Evolutionary conservation across 1,140 invertebrate species (phyloP), one percentile per base, ranked within the genome.

Genomic region (Anadara kagoshimensis): DNA sequence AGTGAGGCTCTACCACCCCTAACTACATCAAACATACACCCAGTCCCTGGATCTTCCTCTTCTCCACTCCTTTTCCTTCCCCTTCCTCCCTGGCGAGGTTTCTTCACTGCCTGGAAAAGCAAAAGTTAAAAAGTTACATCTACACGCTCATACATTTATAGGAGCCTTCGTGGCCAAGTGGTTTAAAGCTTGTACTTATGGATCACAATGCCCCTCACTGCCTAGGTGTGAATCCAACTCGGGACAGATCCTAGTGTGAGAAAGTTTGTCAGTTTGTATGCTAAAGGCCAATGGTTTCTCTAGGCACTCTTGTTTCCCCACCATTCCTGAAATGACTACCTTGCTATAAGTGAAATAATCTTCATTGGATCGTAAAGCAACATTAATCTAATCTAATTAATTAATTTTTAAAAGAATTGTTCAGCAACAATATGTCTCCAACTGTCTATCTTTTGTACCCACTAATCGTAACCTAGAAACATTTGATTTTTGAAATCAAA

Each of bases 11-110:
- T 87, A 16, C 90, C 90, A 58, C 80, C 78, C 73, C 86, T 87
- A 10, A 91, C 90, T 58, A 89, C 85, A 78, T 90, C 90, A 86
- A 89, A 91, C 59, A 91, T 74, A 72, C 85, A 86, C 26, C 88
- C 87, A 10, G 85, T 87, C 26, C 85, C 86, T 20, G 72, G 49
- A 18, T 84, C 78, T 12, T 76, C 65, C 1, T 79, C 78, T 24
- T 78, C 71, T 0, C 75, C 75, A n/a, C 69, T 72, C 47, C 29
- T 69, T n/a, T 66, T 73, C 69, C 66, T 73, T 56, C 54, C 66
- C 24, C 58, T 75, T 73, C 69, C 73, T 74, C 64, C 64, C 18
- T 66, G 65, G 36, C 73, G 54, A 36, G 62, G 61, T 51, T 66
- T 63, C 51, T 75, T 68, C 24, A 68, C 24, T 26, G 14, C 68